Conservation (phyloP, 2,797 vertebrate species). For the Simalia tracyae region DNA sequence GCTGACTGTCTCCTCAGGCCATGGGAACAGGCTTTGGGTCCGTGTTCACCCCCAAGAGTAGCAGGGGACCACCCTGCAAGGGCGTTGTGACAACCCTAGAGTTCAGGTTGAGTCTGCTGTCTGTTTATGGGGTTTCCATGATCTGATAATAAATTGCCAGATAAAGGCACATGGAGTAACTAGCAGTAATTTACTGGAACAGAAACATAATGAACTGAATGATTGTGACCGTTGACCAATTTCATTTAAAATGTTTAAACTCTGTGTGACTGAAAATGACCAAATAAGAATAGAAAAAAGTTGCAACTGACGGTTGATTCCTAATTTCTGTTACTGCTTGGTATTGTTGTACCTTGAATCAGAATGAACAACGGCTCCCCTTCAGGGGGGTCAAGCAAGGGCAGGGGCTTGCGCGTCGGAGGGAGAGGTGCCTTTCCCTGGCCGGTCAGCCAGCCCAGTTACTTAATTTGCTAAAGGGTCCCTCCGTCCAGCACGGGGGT, state of each 20-base stretch:
- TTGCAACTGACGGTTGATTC: no score
- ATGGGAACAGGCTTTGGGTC: no score
- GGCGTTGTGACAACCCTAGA: no score
- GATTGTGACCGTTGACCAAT: no score
- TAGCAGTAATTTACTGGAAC: not conserved
- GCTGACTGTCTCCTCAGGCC: no score
- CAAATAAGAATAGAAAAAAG: no score
- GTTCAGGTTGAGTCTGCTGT: no score
- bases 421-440: not conserved
- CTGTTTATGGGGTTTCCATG: not conserved
- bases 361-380: not conserved
- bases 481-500: not conserved
- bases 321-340: no score
- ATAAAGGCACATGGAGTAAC: not conserved
- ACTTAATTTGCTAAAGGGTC: not conserved
- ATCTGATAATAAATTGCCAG: not conserved
- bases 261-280: no score
- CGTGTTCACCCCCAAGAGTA: fast-evolving
- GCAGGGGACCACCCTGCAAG: no score
- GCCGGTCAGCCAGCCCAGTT: not conserved
- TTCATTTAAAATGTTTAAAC: no score
- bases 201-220: not conserved
- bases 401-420: not conserved
- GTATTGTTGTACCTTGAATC: no score
- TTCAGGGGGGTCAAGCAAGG: not conserved